Evolutionary conservation across 2,113 vertebrate species (phyloP).

Genomic region (Lycaon pictus): DNA sequence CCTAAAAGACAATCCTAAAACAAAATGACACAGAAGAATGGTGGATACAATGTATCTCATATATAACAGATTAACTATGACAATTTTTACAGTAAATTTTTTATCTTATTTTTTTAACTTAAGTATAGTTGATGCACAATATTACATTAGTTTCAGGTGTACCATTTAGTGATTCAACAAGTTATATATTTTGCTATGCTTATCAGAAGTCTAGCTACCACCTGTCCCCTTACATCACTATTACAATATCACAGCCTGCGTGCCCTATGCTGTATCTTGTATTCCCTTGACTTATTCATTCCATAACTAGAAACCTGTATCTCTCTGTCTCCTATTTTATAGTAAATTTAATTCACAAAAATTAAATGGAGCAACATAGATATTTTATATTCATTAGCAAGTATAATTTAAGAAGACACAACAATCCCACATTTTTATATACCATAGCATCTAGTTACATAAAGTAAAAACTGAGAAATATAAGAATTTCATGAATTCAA

Average conservation of each 20-base stretch:
- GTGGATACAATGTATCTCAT: not conserved
- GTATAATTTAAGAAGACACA: not conserved
- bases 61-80: not conserved
- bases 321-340: not conserved
- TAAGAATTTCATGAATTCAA: slow-evolving; percentile 16
- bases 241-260: not conserved
- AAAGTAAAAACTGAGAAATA: slow-evolving; percentile 50
- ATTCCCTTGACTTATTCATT: not conserved
- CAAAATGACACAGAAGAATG: not conserved
- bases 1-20: not conserved
- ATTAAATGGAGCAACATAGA: not conserved
- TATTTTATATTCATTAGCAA: not conserved
- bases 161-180: not conserved
- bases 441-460: not conserved
- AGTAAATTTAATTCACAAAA: slow-evolving; percentile 41
- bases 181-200: not conserved
- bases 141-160: not conserved
- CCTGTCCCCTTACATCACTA: not conserved
- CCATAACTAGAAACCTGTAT: not conserved
- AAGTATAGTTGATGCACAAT: not conserved
- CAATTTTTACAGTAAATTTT: not conserved
- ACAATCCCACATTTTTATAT: not conserved
- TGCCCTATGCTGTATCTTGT: not conserved
- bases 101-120: not conserved
- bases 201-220: not conserved